Conservation (phyloP, 2,888 invertebrate species). For the Rutpela maculata region DNA sequence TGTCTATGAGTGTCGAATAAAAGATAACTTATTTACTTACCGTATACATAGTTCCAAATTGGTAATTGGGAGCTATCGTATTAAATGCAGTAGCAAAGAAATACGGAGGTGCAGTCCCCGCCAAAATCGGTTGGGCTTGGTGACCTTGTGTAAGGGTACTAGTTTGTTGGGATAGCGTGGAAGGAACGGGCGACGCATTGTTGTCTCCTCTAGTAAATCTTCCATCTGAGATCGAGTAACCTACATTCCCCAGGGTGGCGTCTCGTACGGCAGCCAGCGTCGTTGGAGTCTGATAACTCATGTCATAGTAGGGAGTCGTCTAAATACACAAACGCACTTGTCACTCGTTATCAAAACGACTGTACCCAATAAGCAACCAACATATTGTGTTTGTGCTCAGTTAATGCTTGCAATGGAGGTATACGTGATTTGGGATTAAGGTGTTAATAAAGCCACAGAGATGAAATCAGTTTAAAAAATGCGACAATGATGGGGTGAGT, state of each 20-base stretch:
- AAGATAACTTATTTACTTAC: slow-evolving; percentile 72
- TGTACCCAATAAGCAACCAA: slow-evolving; percentile 41
- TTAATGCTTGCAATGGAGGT: not conserved
- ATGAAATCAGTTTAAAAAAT: slow-evolving; percentile 15
- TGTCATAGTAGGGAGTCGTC: slow-evolving; percentile 82
- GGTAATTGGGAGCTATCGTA: slow-evolving; percentile 83
- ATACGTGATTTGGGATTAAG: slow-evolving; percentile 20
- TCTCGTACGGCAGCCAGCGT: slow-evolving; percentile 83
- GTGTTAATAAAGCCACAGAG: slow-evolving; percentile 23
- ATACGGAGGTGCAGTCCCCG: slow-evolving; percentile 82
- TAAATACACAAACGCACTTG: slow-evolving; percentile 66
- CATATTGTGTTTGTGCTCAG: slow-evolving; percentile 9
- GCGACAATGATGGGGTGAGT: slow-evolving; percentile 59
- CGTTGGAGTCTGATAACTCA: slow-evolving; percentile 85
- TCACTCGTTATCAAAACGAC: slow-evolving; percentile 65
- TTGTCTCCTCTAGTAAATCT: slow-evolving; percentile 83
- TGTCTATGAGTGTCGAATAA: too few species aligned
- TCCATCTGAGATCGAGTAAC: slow-evolving; percentile 81
- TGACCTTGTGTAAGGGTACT: slow-evolving; percentile 78
- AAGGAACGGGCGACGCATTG: slow-evolving; percentile 87
- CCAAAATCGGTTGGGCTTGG: slow-evolving; percentile 78
- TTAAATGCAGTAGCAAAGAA: slow-evolving; percentile 83
- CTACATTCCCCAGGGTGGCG: slow-evolving; percentile 80
- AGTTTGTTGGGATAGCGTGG: slow-evolving; percentile 83
- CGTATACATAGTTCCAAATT: slow-evolving; percentile 83